A percentile compares a stretch with the other conserved stretches of the same genome.
Conservation (phyloP, 2,888 invertebrate species). For the Zhengitettix transpicula region DNA sequence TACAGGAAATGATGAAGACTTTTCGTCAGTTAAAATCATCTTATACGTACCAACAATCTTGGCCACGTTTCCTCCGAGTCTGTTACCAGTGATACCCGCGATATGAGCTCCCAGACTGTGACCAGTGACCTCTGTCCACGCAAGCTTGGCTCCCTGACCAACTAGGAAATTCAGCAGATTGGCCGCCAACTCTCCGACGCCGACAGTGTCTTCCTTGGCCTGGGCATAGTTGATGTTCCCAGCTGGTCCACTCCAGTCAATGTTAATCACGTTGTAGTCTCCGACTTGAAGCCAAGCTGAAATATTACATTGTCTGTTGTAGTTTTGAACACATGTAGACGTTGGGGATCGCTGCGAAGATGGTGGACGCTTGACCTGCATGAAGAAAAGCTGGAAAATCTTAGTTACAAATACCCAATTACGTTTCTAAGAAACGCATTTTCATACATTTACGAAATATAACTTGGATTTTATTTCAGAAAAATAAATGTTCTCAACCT, state of each 20-base stretch:
- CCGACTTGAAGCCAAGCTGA: background rate
- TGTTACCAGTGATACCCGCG: background rate
- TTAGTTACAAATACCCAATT: too few relatives aligned
- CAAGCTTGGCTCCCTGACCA: background rate
- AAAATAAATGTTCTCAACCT: too few relatives aligned
- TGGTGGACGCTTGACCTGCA: too few relatives aligned
- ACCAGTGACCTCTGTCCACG: background rate
- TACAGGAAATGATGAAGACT: background rate
- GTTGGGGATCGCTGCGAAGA: too few relatives aligned
- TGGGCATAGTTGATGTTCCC: background rate
- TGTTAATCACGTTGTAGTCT: background rate
- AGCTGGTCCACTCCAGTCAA: background rate
- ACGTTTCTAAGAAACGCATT: too few relatives aligned
- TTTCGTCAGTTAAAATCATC: background rate
- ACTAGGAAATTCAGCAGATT: background rate
- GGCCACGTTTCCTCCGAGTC: too few relatives aligned
- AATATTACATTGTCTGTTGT: too few relatives aligned
- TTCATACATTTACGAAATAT: too few relatives aligned
- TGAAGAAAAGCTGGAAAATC: too few relatives aligned
- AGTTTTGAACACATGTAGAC: too few relatives aligned
- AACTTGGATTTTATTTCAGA: too few relatives aligned
- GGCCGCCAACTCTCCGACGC: background rate
- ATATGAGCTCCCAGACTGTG: slow-evolving; percentile 1
- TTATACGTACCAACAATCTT: too few relatives aligned
- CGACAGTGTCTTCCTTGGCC: background rate